phyloP scores from a whole-genome alignment of 2,113 vertebrate species.

The Cottus gobio region DNA sequence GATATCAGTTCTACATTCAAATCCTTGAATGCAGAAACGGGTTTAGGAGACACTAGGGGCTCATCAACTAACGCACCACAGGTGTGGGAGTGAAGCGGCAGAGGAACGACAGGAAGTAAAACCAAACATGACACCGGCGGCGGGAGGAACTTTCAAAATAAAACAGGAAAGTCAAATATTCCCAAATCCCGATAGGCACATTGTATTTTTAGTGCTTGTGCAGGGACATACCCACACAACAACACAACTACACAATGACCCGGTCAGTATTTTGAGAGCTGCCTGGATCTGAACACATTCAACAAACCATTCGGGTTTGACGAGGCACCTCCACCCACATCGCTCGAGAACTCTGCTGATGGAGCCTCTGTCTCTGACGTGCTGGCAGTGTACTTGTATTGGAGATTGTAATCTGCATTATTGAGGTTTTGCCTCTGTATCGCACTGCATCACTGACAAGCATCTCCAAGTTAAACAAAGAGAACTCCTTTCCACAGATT shows the following conservation, averaged over 20 bases:
- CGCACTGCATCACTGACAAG: not conserved
- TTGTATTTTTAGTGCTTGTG: not conserved
- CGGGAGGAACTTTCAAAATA: not conserved
- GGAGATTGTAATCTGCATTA: not conserved
- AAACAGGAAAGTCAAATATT: not conserved
- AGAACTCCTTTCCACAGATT: slow-evolving; percentile 17
- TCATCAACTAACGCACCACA: too few species aligned
- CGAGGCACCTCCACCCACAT: not conserved
- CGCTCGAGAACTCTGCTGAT: not conserved
- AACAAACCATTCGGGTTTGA: not conserved
- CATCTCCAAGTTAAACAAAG: slow-evolving; percentile 5
- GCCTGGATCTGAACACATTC: not conserved
- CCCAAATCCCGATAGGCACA: not conserved
- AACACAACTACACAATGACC: too few species aligned
- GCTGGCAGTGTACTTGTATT: not conserved
- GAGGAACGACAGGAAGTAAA: too few species aligned
- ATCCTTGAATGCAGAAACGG: too few species aligned
- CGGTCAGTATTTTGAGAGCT: not conserved
- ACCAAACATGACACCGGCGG: too few species aligned
- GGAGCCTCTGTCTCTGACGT: too few species aligned
- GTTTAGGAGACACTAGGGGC: too few species aligned
- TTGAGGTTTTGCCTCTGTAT: not conserved
- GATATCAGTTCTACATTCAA: too few species aligned
- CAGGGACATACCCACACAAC: too few species aligned
- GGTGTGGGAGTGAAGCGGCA: too few species aligned